Evolutionary conservation across 2,888 invertebrate species (phyloP), one percentile per base, ranked within the genome.

Genomic region (Drosophila birchii): DNA sequence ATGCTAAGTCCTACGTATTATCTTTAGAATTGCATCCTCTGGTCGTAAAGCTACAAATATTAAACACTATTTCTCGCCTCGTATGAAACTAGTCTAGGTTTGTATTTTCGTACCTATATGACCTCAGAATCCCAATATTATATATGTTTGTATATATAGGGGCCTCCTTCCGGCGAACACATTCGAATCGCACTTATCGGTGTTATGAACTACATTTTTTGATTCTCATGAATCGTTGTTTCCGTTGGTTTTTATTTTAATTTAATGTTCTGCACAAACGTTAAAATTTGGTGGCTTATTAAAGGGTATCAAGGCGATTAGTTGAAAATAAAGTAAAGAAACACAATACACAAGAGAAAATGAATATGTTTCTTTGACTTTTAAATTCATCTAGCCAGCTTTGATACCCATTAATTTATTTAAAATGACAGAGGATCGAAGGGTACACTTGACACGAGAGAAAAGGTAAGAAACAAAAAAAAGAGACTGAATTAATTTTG

Each of bases 161-260:
- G 49, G 47, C 23, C 71, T 49, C 36, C 58, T 49, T 36, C 57
- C 29, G 71, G 49, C 72, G 51, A 70, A 71, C 67, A 55, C 56
- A 69, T 53, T 51, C 55, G 63, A 81, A 86, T 77, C 77, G 82
- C 82, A 82, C 82, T 82, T 87, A n/a, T 73, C 75, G 82, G 82
- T 82, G 78, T 79, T 75, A 81, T 70, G 36, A 84, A 70, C 77
- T 86, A 82, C 41, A 38, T 66, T 58, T 39, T 12, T 62, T 49
- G 60, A 61, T 61, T 61, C 60, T 34, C 18, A 3, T 61, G 60
- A 61, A 61, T 61, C 60, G 60, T 61, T 61, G 47, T 72, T 71
- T 18, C 59, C 44, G 47, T 67, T 59, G 59, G 57, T 81, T 76
- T 53, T 20, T 14, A 14, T 20, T 63, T 12, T 26, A 29, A 38